phyloP scores from a whole-genome alignment of 2,797 vertebrate genomes.

The Hydrophis major region DNA sequence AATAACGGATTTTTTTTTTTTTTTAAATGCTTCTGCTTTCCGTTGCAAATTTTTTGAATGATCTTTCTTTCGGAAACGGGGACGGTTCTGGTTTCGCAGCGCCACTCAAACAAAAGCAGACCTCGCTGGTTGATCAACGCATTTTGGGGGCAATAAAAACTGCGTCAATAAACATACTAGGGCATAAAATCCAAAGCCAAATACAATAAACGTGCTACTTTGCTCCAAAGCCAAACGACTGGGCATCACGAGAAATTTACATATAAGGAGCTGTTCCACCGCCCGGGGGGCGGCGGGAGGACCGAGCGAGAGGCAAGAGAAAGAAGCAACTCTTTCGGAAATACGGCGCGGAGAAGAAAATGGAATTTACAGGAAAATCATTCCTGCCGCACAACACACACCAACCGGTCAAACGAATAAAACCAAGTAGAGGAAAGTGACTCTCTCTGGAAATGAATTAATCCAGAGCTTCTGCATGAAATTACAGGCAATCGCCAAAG shows the following conservation, averaged over 20 bases:
- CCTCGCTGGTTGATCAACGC: background rate
- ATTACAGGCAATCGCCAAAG: background rate
- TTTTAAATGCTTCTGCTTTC: background rate
- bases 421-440: no score
- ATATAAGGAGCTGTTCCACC: slow-evolving; percentile 20
- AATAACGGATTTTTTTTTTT: slow-evolving; percentile 10
- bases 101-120: background rate
- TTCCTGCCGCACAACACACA: background rate
- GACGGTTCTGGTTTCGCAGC: background rate
- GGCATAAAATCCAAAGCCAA: fast-evolving
- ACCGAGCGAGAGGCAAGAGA: background rate
- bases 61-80: background rate
- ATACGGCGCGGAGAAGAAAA: background rate
- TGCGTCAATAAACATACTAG: background rate
- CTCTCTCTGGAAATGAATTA: no score
- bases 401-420: background rate
- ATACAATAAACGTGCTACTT: background rate
- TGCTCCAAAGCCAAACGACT: background rate
- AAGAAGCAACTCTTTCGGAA: slow-evolving; percentile 10
- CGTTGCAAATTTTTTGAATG: slow-evolving; percentile 11
- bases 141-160: background rate
- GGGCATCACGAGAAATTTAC: slow-evolving; percentile 18
- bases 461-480: background rate
- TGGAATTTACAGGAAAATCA: background rate
- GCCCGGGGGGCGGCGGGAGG: no score